These are phyloP conservation scores for Cephus spinipes DNA, from an alignment of 2,888 invertebrate species.

Conservation along the genomic window DNA sequence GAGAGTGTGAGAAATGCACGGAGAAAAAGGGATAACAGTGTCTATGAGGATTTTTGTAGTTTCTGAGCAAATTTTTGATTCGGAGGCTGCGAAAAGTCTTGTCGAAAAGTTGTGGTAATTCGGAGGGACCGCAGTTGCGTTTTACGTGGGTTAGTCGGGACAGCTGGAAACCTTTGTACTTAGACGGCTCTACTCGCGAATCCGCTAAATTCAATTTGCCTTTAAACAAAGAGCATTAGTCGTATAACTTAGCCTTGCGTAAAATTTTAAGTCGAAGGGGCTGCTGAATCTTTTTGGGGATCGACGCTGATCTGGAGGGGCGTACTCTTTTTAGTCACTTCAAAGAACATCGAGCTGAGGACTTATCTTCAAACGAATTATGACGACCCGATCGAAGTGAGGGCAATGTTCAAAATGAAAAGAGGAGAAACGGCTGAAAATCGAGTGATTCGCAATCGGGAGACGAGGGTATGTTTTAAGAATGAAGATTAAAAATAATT, in stretches of 20 bases:
- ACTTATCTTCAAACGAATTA: not conserved
- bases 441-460: not conserved
- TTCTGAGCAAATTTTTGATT: not conserved
- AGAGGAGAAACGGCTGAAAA: not conserved
- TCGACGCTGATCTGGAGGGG: constrained; percentile 12
- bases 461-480: not conserved
- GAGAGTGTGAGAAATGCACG: not conserved
- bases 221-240: constrained; percentile 58
- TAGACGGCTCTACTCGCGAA: constrained; percentile 18
- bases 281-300: constrained; percentile 45
- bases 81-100: not conserved
- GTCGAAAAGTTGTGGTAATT: not conserved
- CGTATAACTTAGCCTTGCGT: constrained; percentile 59
- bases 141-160: not conserved
- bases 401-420: not conserved
- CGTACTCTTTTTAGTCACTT: not conserved
- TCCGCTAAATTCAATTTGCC: constrained; percentile 50
- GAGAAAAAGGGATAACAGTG: not conserved
- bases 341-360: not conserved
- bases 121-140: not conserved
- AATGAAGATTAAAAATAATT: not conserved
- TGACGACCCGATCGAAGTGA: not conserved
- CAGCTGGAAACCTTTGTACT: not conserved
- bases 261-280: constrained; percentile 60
- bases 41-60: not conserved